Base-by-base conservation (phyloP, 2,113 vertebrate genomes). In the Pimephales promelas region DNA sequence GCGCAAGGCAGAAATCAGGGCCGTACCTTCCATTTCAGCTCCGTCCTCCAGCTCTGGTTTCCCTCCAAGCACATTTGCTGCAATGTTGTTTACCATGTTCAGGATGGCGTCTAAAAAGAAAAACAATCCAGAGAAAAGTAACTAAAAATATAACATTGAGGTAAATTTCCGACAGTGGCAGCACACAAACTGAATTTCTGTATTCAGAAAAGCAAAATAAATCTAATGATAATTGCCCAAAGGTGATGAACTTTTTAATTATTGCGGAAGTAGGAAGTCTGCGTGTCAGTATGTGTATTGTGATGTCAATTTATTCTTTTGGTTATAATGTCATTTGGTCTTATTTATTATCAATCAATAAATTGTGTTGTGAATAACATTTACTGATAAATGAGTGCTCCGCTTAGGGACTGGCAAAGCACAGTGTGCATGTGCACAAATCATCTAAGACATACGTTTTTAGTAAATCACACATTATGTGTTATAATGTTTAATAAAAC, bases 1-100 rank as follows among this genome's bases (percentile, higher is more conserved):
- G 40, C 10, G 4, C 36, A 28, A 28, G 3, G 3, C 22, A 10
- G 56, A 79, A 36, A 66, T 80, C 26, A 80, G 18, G 24, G 36
- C 18, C 28, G 57, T 96, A 98, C 97, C 97, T 96, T 95, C 94
- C 26, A 89, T 83, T 81, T 93, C 92, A 81, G 90, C 54, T 22
- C 92, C 92, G 31, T 94, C 95, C 85, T 96, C 96, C 72, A 90
- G 86, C 81, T 92, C 94, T 49, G 95, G 94, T 91, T 97, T 98
- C 66, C 95, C 96, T 76, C 98, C 97, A 18, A 99, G 96, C 88
- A 99, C 98, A 72, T 99, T 99, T 90, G 97, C 98, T 90, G 98
- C 98, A 87, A 99, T 99, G 90, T 99, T 99, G 92, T 99, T 99
- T 75, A 99, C 97, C 97, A 99, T 98, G 84, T 96, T 98, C 34